A percentile compares a stretch with the other conserved stretches of the same genome.
These are phyloP conservation scores for Temnopleurus reevesii DNA, from an alignment of 53 echinoderm and acorn worm species.

Conservation along the genomic window DNA sequence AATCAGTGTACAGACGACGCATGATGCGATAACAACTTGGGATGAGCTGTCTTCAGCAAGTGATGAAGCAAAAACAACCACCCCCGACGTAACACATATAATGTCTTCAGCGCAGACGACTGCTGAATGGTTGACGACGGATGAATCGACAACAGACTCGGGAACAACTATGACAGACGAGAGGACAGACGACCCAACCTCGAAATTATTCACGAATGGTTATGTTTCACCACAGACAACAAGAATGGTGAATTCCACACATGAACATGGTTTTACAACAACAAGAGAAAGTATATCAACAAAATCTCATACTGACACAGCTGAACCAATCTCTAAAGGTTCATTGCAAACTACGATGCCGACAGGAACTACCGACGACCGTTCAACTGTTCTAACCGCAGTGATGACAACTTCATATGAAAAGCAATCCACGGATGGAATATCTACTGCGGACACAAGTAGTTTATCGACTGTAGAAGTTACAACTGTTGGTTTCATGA, in stretches of 20 bases:
- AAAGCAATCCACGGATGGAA: not conserved
- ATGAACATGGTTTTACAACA: not conserved
- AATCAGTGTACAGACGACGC: not conserved
- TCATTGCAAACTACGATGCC: not conserved
- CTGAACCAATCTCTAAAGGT: not conserved
- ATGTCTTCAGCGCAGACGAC: not conserved
- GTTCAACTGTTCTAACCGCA: not conserved
- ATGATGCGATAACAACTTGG: not conserved
- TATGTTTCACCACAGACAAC: not conserved
- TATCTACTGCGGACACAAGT: not conserved
- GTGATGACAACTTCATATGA: not conserved
- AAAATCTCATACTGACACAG: not conserved
- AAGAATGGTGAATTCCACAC: not conserved
- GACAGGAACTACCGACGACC: not conserved
- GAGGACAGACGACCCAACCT: not conserved
- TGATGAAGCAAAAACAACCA: no score
- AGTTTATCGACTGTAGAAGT: not conserved
- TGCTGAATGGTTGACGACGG: not conserved
- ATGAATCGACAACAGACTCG: not conserved
- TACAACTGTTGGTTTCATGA: not conserved
- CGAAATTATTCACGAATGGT: not conserved
- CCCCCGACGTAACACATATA: not conserved
- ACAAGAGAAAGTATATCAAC: not conserved
- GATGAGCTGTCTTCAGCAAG: not conserved
- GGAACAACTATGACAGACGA: not conserved